These are phyloP conservation scores for Lerista edwardsae DNA, from an alignment of 2,797 vertebrate species.

Conservation along the genomic window DNA sequence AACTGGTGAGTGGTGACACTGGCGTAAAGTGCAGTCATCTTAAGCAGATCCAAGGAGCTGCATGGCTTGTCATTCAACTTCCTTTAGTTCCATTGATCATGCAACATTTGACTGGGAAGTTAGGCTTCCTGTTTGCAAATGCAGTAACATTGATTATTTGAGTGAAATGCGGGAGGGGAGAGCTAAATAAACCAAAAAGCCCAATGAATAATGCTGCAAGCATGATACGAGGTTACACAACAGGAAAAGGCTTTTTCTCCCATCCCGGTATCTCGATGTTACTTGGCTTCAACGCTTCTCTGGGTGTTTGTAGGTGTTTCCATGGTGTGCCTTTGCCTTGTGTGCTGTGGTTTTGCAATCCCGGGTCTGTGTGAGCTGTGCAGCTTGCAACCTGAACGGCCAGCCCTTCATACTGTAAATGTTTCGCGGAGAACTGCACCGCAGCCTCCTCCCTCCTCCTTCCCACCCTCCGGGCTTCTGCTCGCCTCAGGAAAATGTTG, in stretches of 20 bases:
- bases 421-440: neutral
- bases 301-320: neutral
- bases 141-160: too few species aligned
- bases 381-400: neutral
- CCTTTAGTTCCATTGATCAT: neutral
- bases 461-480: neutral
- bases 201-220: too few species aligned
- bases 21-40: neutral
- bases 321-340: neutral
- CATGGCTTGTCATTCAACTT: neutral
- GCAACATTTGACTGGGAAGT: neutral
- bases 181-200: too few species aligned
- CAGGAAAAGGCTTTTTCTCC: neutral
- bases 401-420: neutral
- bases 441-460: neutral
- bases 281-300: neutral
- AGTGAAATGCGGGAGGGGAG: too few species aligned
- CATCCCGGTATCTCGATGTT: neutral
- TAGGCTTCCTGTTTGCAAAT: neutral
- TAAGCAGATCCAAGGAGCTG: neutral
- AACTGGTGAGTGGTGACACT: neutral
- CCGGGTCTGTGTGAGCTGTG: neutral
- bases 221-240: neutral
- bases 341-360: neutral
- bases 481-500: constrained; percentile 8